phyloP scores from a whole-genome alignment of 35 echinoderm and acorn worm species.

The Heliocidaris tuberculata region DNA sequence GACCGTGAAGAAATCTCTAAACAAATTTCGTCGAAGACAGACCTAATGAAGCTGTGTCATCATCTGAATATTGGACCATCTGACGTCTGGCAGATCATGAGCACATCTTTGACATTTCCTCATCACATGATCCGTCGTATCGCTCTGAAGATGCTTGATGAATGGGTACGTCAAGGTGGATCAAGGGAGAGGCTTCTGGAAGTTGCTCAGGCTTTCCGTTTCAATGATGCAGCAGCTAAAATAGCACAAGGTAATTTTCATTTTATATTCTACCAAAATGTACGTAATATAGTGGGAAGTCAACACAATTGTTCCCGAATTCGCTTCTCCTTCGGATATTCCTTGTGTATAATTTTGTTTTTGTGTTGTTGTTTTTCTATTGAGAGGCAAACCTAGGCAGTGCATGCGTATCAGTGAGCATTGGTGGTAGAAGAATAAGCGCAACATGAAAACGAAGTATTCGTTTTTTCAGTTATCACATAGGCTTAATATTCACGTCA shows the following conservation, averaged over 20 bases:
- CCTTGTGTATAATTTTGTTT: not conserved
- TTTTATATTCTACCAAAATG: too few relatives aligned
- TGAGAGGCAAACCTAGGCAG: not conserved
- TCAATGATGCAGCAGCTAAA: not conserved
- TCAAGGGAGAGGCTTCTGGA: not conserved
- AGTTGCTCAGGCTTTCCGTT: not conserved
- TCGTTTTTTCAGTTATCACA: too few relatives aligned
- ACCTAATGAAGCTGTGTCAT: not conserved
- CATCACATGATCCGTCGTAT: not conserved
- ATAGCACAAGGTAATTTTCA: not conserved
- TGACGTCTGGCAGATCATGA: not conserved
- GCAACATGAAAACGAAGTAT: too few relatives aligned
- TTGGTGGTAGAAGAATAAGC: too few relatives aligned
- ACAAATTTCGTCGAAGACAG: not conserved
- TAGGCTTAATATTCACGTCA: too few relatives aligned
- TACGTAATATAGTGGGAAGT: not conserved
- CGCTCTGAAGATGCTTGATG: not conserved
- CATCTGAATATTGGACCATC: not conserved
- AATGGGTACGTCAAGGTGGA: not conserved
- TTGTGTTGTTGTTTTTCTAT: not conserved
- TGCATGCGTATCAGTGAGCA: not conserved
- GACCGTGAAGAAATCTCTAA: not conserved
- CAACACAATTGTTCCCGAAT: not conserved
- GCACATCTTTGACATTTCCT: not conserved
- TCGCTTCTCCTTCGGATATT: too few relatives aligned